Base-by-base conservation (phyloP, 1,140 invertebrate species). In the Aleiodes sp. region DNA sequence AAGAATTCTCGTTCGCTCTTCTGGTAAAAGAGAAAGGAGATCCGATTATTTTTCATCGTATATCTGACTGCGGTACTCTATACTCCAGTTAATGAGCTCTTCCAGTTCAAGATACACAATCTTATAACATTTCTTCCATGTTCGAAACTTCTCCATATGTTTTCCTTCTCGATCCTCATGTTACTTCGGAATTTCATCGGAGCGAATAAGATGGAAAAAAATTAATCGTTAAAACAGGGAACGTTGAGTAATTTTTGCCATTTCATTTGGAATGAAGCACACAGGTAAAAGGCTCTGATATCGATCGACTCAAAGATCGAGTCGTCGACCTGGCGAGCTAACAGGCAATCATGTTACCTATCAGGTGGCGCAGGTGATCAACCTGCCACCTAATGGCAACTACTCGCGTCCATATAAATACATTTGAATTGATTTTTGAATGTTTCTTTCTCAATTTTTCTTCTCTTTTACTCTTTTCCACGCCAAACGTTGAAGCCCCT, bases 311-410 rank as follows among this genome's bases (percentile, higher is more conserved):
- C 14, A 21, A 60, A 2, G 24, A 59, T 59, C 56, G 28, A 59
- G 52, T 46, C 31, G 37, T 61, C 10, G 26, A 60, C 26, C 24
- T 61, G 39, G 9, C 31, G 19, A 28, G 4, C 14, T 29, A 78
- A 46, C 74, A 72, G 72, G 65, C 29, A 35, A 57, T 12, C 72
- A 79, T 43, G 29, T 31, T 33, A n/a, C 1, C 7, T 8, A 73
- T 39, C 33, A 72, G 65, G 43, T 73, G 26, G 57, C 61, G 21
- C 60, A 61, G 65, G 62, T 65, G 39, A 21, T 41, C 28, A 12
- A 65, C 37, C 62, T 41, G 39, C 4, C 21, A n/a, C n/a, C n/a
- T n/a, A n/a, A n/a, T n/a, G n/a, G 46, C 2, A 2, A 1, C 10
- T 39, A 39, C 10, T n/a, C 35, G 19, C 14, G 14, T 16, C 7